Evolutionary conservation across 2,113 vertebrate genomes (phyloP).

Genomic region (Apeltes quadracus): DNA sequence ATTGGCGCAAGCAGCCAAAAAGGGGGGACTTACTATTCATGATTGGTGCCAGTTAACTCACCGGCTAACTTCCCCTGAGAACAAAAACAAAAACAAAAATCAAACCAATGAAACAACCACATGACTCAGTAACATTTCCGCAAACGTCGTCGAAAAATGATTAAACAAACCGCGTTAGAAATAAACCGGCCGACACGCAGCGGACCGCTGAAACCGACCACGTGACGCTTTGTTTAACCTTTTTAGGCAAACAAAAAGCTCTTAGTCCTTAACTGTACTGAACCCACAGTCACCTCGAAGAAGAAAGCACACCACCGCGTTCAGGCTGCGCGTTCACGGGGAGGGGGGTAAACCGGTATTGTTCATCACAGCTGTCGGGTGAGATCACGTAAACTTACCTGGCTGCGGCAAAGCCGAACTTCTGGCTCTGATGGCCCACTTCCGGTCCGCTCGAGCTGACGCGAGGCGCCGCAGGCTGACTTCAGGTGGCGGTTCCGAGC

Average conservation of each 20-base stretch:
- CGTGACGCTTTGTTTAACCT: constrained; percentile 5
- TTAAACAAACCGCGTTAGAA: background rate
- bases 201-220: constrained; percentile 3
- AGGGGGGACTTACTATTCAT: constrained; percentile 47
- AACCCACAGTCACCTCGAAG: background rate
- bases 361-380: constrained; percentile 7
- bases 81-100: constrained; percentile 15
- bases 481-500: background rate
- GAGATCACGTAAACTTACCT: constrained; percentile 37
- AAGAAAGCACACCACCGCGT: no score
- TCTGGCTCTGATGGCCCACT: background rate
- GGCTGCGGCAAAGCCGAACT: constrained; percentile 1
- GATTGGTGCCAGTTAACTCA: background rate
- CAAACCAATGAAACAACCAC: background rate
- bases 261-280: background rate
- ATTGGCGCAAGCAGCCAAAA: background rate
- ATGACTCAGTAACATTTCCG: background rate
- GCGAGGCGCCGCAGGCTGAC: background rate
- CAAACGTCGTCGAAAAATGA: background rate
- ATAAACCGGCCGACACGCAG: constrained; percentile 1
- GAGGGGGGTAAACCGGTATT: no score
- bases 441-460: background rate
- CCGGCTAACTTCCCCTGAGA: constrained; percentile 13
- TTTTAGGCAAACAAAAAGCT: background rate
- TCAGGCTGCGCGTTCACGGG: no score